Base-by-base conservation (phyloP, 2,797 vertebrate species). In the Ptychobarbus kaznakovi region DNA sequence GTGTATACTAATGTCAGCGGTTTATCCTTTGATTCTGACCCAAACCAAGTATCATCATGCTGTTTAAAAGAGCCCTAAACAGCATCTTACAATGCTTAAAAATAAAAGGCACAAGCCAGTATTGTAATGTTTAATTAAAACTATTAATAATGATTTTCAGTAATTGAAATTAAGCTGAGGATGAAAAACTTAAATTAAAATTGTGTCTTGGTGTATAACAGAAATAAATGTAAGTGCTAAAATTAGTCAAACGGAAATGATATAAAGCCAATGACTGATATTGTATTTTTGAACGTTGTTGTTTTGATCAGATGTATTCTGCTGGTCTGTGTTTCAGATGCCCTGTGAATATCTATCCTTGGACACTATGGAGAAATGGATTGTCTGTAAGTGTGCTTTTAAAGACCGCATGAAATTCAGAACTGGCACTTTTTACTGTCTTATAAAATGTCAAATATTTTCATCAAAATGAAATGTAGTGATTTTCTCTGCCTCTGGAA, bases 281-380 rank as follows among this genome's bases (percentile, higher is more conserved):
- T 42, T 42, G 4, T 2, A 42, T 76, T 76, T 76, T 56, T 56
- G 11, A 58, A 58, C 6, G 6, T 63, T 65, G 1, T 32, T 40
- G 18, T 6, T 58, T 44, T 42, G 6, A 44, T 35, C 9, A 73
- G 70, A 73, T 82, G 25, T 53, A 35, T n/a, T 63, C 28, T 74
- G 35, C 3, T 44, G 4, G 16, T 35, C 20, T 90, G 28, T 83
- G 1, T 86, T 93, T 35, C 88, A 99, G 98, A 99, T 99, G 98
- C 98, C 98, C 0, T 99, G 98, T 95, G 98, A 99, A 96, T 99
- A 99, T 88, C 94, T 99, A 8, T 99, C 98, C 56, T 94, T 99
- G 94, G 98, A 99, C 91, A 85, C 96, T 18, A 99, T 99, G 98
- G 98, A 99, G 92, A 99, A 99, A 92, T 99, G 98, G 98, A 99